Evolutionary conservation across 2,797 vertebrate genomes (phyloP).

Genomic region (Pelodytes ibericus): DNA sequence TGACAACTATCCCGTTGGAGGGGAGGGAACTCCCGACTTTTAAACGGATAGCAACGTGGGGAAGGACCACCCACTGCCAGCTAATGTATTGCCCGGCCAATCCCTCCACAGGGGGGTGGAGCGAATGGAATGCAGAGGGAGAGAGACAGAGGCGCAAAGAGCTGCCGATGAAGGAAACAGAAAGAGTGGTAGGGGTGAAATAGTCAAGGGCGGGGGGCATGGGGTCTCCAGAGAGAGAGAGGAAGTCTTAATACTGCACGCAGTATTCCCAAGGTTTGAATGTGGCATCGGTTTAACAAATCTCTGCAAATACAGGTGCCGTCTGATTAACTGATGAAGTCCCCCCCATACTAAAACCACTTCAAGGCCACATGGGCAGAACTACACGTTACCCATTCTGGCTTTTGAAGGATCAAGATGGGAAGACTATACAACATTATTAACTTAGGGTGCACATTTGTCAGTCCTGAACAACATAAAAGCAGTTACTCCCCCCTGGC

Average conservation of each 20-base stretch:
- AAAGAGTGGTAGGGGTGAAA: slow-evolving; percentile 52
- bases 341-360: slow-evolving; percentile 7
- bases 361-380: slow-evolving; percentile 1
- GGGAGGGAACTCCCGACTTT: slow-evolving; percentile 82
- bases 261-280: slow-evolving; percentile 64
- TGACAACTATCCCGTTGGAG: slow-evolving; percentile 88
- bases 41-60: slow-evolving; percentile 80
- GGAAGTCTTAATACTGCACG: slow-evolving; percentile 66
- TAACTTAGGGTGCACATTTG: slow-evolving; percentile 9
- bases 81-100: slow-evolving; percentile 82
- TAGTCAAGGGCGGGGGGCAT: slow-evolving; percentile 65
- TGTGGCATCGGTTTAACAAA: slow-evolving; percentile 19
- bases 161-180: slow-evolving; percentile 70
- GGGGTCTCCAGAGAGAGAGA: slow-evolving; percentile 76
- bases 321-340: neutral
- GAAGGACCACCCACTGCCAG: slow-evolving; percentile 82
- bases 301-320: slow-evolving; percentile 24
- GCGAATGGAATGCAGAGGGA: slow-evolving; percentile 76
- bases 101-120: slow-evolving; percentile 76
- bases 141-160: slow-evolving; percentile 76
- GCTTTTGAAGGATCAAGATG: slow-evolving; percentile 18
- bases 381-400: neutral
- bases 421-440: slow-evolving; percentile 14
- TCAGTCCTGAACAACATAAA: neutral
- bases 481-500: neutral